Evolutionary conservation across 2,888 invertebrate genomes (phyloP).

Genomic region (Lithophane leautieri): DNA sequence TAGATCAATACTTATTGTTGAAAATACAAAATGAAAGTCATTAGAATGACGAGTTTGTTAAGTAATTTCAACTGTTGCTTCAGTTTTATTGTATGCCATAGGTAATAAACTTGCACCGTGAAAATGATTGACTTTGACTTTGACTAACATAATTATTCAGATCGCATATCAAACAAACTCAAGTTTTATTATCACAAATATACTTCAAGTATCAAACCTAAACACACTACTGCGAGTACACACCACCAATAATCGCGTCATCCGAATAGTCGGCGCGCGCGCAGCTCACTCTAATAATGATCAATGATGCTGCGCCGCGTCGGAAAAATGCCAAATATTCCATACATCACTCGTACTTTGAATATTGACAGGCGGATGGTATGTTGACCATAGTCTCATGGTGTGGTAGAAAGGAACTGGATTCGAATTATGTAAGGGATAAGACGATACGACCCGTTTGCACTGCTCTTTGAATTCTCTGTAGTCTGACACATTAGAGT

Average conservation of each 20-base stretch:
- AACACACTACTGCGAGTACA: conserved; percentile 49
- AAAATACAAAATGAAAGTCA: too few species aligned
- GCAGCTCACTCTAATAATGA: conserved; percentile 86
- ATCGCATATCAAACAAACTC: too few species aligned
- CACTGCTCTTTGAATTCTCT: neutral
- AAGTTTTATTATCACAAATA: too few species aligned
- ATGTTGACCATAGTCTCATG: conserved; percentile 69
- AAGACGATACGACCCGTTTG: neutral
- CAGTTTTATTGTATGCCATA: too few species aligned
- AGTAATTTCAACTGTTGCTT: too few species aligned
- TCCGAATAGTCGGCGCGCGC: conserved; percentile 72
- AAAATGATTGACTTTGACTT: too few species aligned
- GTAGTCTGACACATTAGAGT: neutral
- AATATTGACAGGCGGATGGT: conserved; percentile 85
- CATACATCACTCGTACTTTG: conserved; percentile 88
- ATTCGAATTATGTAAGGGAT: neutral
- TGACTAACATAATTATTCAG: too few species aligned
- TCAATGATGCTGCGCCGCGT: conserved; percentile 81
- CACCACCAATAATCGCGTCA: conserved; percentile 68
- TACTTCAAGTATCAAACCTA: conserved; percentile 27
- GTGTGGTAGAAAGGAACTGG: conserved; percentile 45
- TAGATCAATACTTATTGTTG: too few species aligned
- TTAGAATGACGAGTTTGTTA: too few species aligned
- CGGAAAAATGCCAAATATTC: conserved; percentile 89
- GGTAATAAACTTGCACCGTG: too few species aligned